Percentiles rank a stretch among this genome's conserved stretches.
Conservation (phyloP, 2,888 invertebrate genomes). For the Cheilosia vulpina region DNA sequence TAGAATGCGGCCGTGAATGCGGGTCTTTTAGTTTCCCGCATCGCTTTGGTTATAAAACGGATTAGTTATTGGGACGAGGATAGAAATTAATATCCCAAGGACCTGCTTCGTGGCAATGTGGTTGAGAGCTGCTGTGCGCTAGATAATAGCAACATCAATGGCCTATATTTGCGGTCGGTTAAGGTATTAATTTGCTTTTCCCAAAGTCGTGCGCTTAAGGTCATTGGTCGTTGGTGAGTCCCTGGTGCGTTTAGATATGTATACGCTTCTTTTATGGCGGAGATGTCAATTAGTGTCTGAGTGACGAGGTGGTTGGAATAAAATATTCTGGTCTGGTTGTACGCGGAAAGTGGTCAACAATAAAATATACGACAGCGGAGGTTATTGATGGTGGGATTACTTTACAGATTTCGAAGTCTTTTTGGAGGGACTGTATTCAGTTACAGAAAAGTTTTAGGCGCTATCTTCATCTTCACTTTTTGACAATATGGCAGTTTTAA, state of each 20-base stretch:
- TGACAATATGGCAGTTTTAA: no score
- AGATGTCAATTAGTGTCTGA: slow-evolving; percentile 45
- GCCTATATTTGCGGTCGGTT: slow-evolving; percentile 42
- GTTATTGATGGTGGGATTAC: neutral
- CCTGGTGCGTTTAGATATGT: slow-evolving; percentile 14
- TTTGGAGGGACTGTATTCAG: no score
- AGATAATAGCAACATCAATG: slow-evolving; percentile 42
- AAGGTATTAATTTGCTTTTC: slow-evolving; percentile 35
- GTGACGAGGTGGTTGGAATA: neutral
- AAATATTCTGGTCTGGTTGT: neutral
- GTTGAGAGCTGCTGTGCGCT: slow-evolving; percentile 12
- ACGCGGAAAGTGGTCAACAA: neutral
- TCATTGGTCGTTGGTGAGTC: slow-evolving; percentile 13
- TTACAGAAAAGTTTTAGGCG: no score
- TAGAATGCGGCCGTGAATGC: neutral
- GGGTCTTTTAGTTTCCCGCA: slow-evolving; percentile 36
- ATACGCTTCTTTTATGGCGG: slow-evolving; percentile 25
- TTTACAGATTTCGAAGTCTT: no score
- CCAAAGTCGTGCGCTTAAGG: slow-evolving; percentile 25
- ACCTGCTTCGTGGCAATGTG: slow-evolving; percentile 16
- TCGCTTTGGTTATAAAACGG: slow-evolving; percentile 27
- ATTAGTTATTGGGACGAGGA: slow-evolving; percentile 26
- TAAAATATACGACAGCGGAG: neutral
- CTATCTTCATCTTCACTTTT: no score
- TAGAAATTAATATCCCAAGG: neutral